Evolutionary conservation across 2,797 vertebrate species (phyloP), one percentile per base, ranked within the genome.

Genomic region (Remorina albescens): DNA sequence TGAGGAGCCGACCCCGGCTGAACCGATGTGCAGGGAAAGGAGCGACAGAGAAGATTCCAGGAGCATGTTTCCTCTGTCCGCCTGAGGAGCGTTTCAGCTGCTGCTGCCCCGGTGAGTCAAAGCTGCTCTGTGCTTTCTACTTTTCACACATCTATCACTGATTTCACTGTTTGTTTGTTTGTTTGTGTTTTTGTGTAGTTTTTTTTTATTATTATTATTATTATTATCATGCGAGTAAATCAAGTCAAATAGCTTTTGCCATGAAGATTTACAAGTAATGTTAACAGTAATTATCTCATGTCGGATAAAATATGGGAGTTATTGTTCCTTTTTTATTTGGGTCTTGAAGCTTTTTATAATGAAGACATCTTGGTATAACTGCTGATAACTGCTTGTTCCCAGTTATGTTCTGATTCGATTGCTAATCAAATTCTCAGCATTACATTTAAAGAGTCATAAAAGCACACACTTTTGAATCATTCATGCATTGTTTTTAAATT

Each of bases 1-100:
- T 90, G 88, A 91, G 32, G 64, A 73, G 58, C 74, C 68, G 82
- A 86, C 88, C 91, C 74, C 3, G n/a, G 46, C 67, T 92, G 85
- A 91, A 89, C 90, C 83, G 63, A 54, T 15, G 73, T 77, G 51
- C 65, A 19, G 63, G 58, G 36, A 58, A 46, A 41, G 65, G 58
- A 28, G 49, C 50, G 50, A 55, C 77, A 62, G 70, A 53, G 82
- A 73, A 39, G 71, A 61, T 62, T 21, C 63, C 10, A 67, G 42
- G 76, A 78, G 60, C 65, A 46, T 47, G 59, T 34, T 30, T 70
- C 12, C 65, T 44, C 42, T 54, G 25, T 47, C 6, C 9, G 21
- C 49, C 37, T n/a, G 44, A 69, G n/a, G 32, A 55, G 42, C 0
- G 10, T 18, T 25, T 44, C 61, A 49, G 50, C 73, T 44, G 44